Evolutionary conservation across 1,140 invertebrate species (phyloP).

Genomic region (Andrena cerasifolii): DNA sequence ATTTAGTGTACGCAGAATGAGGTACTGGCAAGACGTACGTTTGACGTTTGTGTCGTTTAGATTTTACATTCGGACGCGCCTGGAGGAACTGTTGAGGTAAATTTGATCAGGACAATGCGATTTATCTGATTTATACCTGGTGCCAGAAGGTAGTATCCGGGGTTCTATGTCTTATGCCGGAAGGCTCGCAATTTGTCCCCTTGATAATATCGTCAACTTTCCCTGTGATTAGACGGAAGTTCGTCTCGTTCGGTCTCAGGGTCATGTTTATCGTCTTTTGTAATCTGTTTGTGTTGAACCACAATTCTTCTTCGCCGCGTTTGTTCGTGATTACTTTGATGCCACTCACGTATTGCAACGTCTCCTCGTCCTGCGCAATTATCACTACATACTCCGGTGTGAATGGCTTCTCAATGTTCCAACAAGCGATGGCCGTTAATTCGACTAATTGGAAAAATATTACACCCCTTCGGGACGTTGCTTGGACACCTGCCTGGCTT

Average conservation of each 20-base stretch:
- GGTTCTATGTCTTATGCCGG: conserved; percentile 34
- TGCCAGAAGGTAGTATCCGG: conserved; percentile 74
- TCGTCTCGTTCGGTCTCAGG: conserved; percentile 73
- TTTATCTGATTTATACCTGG: conserved; percentile 63
- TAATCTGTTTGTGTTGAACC: conserved; percentile 80
- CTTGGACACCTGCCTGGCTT: conserved; percentile 80
- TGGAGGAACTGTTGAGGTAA: conserved; percentile 4
- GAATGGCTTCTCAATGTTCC: conserved; percentile 87
- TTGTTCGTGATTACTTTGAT: conserved; percentile 78
- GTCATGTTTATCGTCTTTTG: conserved; percentile 80
- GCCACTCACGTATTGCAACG: conserved; percentile 87
- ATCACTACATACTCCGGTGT: conserved; percentile 83
- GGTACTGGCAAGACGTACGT: no score
- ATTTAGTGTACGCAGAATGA: no score
- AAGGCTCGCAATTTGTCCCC: conserved; percentile 77
- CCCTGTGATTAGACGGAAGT: conserved; percentile 77
- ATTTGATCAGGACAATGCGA: conserved; percentile 44
- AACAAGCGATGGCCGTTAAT: conserved; percentile 87
- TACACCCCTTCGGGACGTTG: conserved; percentile 82
- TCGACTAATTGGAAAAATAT: conserved; percentile 88
- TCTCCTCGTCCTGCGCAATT: conserved; percentile 83
- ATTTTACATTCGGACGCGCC: not conserved
- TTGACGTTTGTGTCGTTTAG: no score
- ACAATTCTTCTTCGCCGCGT: conserved; percentile 76
- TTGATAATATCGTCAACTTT: conserved; percentile 78